Conservation (phyloP, 1,140 invertebrate genomes). For the Zaprionus capensis region DNA sequence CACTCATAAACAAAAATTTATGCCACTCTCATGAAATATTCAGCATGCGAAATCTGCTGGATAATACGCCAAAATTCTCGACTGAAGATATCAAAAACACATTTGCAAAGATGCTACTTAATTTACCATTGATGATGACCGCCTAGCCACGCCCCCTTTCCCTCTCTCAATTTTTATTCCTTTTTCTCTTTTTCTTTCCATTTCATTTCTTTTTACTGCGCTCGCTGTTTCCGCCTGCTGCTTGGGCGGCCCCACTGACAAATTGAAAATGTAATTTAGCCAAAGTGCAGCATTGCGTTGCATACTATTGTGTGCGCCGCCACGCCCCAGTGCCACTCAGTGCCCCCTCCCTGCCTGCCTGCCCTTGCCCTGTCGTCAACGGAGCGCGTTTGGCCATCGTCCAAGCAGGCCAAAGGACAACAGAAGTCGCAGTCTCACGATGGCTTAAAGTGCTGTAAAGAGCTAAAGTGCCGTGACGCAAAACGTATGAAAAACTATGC, state of each 20-base stretch:
- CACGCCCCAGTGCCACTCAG: background rate
- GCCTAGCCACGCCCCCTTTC: constrained; percentile 21
- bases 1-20: constrained; percentile 50
- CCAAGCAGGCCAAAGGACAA: constrained; percentile 49
- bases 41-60: constrained; percentile 64
- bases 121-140: constrained; percentile 65
- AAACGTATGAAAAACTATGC: constrained; percentile 62
- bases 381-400: constrained; percentile 43
- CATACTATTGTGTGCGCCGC: constrained; percentile 44
- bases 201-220: background rate
- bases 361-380: background rate
- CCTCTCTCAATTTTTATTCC: constrained; percentile 11
- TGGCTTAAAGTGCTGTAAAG: constrained; percentile 49
- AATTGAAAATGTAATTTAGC: constrained; percentile 79
- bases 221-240: constrained; percentile 29
- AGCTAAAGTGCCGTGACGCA: constrained; percentile 38
- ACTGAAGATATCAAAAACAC: constrained; percentile 75
- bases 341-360: background rate
- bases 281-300: constrained; percentile 67
- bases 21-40: constrained; percentile 78
- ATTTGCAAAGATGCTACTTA: constrained; percentile 61
- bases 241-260: constrained; percentile 61
- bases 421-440: constrained; percentile 28
- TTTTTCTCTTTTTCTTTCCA: background rate
- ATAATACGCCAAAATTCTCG: constrained; percentile 63